Percentiles rank a stretch among this genome's conserved stretches.
Conservation (phyloP, 2,113 vertebrate species). For the Chlorocebus sabaeus region DNA sequence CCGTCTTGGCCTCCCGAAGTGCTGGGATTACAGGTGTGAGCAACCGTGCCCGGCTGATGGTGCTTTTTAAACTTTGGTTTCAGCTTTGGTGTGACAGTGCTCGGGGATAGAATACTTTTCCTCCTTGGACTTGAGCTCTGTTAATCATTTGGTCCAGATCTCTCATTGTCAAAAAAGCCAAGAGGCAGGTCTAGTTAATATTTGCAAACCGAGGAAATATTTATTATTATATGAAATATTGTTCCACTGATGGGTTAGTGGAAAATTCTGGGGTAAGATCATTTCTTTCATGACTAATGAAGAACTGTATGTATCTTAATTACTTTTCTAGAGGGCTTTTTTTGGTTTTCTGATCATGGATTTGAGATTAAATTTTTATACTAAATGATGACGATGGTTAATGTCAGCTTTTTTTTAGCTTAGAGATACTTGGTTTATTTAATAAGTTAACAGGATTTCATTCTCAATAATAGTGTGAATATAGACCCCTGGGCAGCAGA, state of each 20-base stretch:
- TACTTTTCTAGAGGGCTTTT: slow-evolving; percentile 7
- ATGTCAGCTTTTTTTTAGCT: not conserved
- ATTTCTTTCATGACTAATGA: not conserved
- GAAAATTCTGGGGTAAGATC: not conserved
- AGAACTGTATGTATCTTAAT: not conserved
- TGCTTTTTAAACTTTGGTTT: not conserved
- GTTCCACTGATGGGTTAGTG: not conserved
- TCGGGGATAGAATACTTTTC: not conserved
- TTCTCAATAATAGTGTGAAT: not conserved
- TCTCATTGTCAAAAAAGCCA: not conserved
- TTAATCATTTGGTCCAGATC: not conserved
- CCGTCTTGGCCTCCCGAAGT: no score
- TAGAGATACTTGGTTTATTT: not conserved
- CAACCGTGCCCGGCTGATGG: accelerated
- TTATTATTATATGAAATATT: not conserved
- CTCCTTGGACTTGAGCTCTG: not conserved
- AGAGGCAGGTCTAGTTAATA: not conserved
- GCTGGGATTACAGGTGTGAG: no score
- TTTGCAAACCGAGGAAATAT: not conserved
- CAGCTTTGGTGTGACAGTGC: not conserved
- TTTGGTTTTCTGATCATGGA: not conserved
- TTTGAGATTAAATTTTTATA: slow-evolving; percentile 16
- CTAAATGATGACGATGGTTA: not conserved
- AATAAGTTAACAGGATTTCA: not conserved
- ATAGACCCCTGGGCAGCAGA: not conserved